phyloP scores from a whole-genome alignment of 2,888 invertebrate genomes.

The Metopia argyrocephala region DNA sequence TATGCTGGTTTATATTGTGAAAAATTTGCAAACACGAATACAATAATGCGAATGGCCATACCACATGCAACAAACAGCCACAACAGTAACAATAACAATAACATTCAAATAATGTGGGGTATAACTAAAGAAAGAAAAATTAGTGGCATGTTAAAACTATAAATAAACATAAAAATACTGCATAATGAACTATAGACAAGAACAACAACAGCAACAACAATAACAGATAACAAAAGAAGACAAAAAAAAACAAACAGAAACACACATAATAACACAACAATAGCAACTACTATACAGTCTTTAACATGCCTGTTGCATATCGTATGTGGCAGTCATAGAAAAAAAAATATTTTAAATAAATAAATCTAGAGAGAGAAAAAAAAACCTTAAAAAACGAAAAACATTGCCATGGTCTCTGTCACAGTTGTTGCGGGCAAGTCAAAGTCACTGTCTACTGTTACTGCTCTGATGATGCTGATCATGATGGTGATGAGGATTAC shows the following conservation, averaged over 20 bases:
- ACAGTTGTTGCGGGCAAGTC: slow-evolving; percentile 57
- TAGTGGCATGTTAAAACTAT: slow-evolving; percentile 59
- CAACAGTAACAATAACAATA: slow-evolving; percentile 42
- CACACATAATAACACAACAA: too few species aligned
- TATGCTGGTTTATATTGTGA: background rate
- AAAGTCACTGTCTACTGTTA: slow-evolving; percentile 53
- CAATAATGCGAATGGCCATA: slow-evolving; percentile 38
- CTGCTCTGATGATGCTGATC: slow-evolving; percentile 1
- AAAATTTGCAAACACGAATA: slow-evolving; percentile 36
- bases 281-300: too few species aligned
- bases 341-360: background rate
- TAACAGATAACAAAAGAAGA: too few species aligned
- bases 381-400: slow-evolving; percentile 6
- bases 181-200: slow-evolving; percentile 55
- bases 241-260: slow-evolving; percentile 21
- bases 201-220: background rate
- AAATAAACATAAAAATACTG: slow-evolving; percentile 63
- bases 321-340: slow-evolving; percentile 24
- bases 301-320: slow-evolving; percentile 38
- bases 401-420: slow-evolving; percentile 63
- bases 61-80: slow-evolving; percentile 10
- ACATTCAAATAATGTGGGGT: too few species aligned
- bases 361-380: background rate
- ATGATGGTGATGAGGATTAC: slow-evolving; percentile 26
- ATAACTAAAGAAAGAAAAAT: slow-evolving; percentile 47